phyloP scores from a whole-genome alignment of 1,140 invertebrate species.

The Bombus haemorrhoidalis region DNA sequence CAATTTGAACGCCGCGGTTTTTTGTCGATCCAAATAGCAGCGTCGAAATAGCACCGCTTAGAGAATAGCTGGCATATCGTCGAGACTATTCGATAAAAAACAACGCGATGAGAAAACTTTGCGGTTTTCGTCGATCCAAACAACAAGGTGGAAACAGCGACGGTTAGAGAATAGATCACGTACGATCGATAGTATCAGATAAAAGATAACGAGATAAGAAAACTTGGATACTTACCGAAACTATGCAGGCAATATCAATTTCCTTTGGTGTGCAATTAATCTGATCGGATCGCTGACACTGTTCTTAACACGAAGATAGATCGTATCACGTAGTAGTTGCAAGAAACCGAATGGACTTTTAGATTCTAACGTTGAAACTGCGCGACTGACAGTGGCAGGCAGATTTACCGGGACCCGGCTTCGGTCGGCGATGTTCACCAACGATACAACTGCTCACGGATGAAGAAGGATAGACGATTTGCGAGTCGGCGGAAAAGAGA shows the following conservation, averaged over 20 bases:
- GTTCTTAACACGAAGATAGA: neutral
- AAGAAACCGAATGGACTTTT: neutral
- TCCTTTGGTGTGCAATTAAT: too few relatives aligned
- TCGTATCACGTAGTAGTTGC: too few relatives aligned
- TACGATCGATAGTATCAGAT: neutral
- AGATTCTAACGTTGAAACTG: neutral
- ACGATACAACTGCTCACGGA: neutral
- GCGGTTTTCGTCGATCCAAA: neutral
- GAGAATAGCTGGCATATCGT: neutral
- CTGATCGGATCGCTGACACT: neutral
- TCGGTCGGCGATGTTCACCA: conserved; percentile 39
- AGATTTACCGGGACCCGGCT: conserved; percentile 19
- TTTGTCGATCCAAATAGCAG: neutral
- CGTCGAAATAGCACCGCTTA: neutral
- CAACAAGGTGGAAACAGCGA: too few relatives aligned
- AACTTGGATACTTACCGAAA: conserved; percentile 17
- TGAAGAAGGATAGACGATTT: conserved; percentile 24
- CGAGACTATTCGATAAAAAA: neutral
- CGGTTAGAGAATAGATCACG: neutral
- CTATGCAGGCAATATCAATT: neutral
- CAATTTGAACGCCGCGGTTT: neutral
- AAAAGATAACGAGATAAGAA: too few relatives aligned
- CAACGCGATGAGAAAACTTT: too few relatives aligned
- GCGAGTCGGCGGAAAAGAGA: conserved; percentile 30
- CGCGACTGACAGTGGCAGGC: conserved; percentile 20